Conservation (phyloP, 1,140 invertebrate species). For the Coelopa frigida region DNA sequence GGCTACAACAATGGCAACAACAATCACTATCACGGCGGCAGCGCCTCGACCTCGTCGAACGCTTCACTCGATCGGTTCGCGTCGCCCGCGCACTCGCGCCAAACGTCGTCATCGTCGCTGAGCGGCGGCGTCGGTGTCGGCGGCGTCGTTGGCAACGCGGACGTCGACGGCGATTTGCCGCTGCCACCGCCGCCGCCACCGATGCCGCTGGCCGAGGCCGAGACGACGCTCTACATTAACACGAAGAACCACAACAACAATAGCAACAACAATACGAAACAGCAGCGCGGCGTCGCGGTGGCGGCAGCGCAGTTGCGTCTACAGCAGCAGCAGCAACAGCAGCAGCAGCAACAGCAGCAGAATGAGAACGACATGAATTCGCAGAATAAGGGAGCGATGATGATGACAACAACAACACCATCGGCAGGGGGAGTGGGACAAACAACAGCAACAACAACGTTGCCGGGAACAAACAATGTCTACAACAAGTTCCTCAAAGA, state of each 20-base stretch:
- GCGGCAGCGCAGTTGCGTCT: not conserved
- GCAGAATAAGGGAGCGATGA: conserved; percentile 10
- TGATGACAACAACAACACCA: conserved; percentile 8
- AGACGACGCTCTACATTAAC: conserved; percentile 5
- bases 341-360: conserved; percentile 12
- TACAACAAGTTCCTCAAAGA: conserved; percentile 42
- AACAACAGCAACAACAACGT: too few relatives aligned
- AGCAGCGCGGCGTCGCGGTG: not conserved
- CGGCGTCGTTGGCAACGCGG: conserved; percentile 18
- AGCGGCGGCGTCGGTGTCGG: conserved; percentile 17
- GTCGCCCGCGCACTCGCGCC: conserved; percentile 35
- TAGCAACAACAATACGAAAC: conserved; percentile 16
- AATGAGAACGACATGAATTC: conserved; percentile 17
- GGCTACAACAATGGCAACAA: conserved; percentile 6
- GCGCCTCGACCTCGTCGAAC: conserved; percentile 24
- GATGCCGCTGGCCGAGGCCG: not conserved
- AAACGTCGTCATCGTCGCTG: conserved; percentile 34
- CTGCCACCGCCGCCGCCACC: conserved; percentile 17
- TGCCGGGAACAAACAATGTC: conserved; percentile 34
- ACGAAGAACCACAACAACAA: conserved; percentile 7
- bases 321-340: conserved; percentile 12
- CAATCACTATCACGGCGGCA: not conserved
- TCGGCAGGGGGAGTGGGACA: conserved; percentile 14
- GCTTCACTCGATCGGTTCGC: conserved; percentile 26
- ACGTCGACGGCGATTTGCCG: conserved; percentile 18